phyloP scores from a whole-genome alignment of 2,888 invertebrate genomes.

The Carcina quercana region DNA sequence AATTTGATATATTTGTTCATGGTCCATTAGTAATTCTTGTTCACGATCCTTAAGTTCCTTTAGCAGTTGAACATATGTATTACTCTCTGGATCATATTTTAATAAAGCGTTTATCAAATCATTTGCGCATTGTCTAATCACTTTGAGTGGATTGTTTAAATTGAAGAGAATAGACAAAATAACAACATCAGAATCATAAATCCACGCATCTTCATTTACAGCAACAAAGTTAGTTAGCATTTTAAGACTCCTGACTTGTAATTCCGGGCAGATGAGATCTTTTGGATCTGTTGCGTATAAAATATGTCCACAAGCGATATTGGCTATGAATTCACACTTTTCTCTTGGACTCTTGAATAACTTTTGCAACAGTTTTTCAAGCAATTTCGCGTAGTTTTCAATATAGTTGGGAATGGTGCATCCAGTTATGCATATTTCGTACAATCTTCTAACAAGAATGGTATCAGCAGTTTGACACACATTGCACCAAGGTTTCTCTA shows the following conservation, averaged over 20 bases:
- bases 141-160: slow-evolving; percentile 67
- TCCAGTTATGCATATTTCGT: slow-evolving; percentile 65
- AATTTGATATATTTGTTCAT: slow-evolving; percentile 77
- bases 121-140: slow-evolving; percentile 73
- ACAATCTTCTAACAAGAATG: slow-evolving; percentile 51
- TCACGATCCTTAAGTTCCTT: slow-evolving; percentile 59
- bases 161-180: slow-evolving; percentile 72
- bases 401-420: slow-evolving; percentile 50
- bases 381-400: slow-evolving; percentile 44
- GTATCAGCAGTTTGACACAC: slow-evolving; percentile 48
- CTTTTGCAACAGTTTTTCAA: slow-evolving; percentile 59
- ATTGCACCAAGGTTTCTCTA: slow-evolving; percentile 59
- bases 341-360: slow-evolving; percentile 53
- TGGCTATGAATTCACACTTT: slow-evolving; percentile 73
- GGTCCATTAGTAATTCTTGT: slow-evolving; percentile 78
- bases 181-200: slow-evolving; percentile 56
- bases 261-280: slow-evolving; percentile 57
- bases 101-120: slow-evolving; percentile 60
- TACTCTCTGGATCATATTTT: slow-evolving; percentile 38
- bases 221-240: slow-evolving; percentile 42
- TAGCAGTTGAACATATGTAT: slow-evolving; percentile 56
- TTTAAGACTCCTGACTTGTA: slow-evolving; percentile 70
- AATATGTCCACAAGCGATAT: slow-evolving; percentile 69
- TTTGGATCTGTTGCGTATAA: slow-evolving; percentile 53
- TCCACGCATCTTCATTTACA: slow-evolving; percentile 41